Base-by-base conservation (phyloP, 2,888 invertebrate genomes). In the Caenorhabditis becei region DNA sequence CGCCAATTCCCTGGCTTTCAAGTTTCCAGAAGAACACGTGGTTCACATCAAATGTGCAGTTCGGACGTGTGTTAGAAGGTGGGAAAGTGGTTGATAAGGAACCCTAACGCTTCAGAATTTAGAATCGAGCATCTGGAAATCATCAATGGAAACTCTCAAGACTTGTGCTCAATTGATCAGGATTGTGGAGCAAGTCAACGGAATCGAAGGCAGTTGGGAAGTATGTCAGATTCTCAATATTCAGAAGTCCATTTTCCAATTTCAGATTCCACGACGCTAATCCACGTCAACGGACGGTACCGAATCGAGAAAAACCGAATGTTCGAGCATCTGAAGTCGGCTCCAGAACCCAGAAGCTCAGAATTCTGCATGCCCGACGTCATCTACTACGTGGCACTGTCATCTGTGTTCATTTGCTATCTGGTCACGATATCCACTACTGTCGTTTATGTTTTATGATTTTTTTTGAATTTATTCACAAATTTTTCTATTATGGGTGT, bases 1-100 rank as follows among this genome's bases (percentile, higher is more conserved):
- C 14, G 78, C 78, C 3, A 78, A 66, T 37, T 65, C 78, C 0
- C 8, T 66, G 47, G 78, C 71, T 14, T 78, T 78, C 66, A 78
- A 78, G 24, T 78, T 78, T 37, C 71, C 78, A 18, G 77, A 77
- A 18, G 77, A 77, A 8, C 58, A 63, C 35, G 41, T 65, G 10
- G 77, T 77, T 0, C 63, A 49, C 28, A 70, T 77, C n/a, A 24
- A 70, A 32, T 77, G 77, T 18, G 56, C 63, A 1, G 59, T 77
- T 14, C 18, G 65, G 28, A 65, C 70, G 5, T 77, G 77, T 59
- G 70, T 69, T 0, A 70, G 59, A 20, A 58, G 65, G 74, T 66
- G 7, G n/a, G 67, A 20, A 20, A 53, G 16, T 0, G 5, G 49
- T 23, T 61, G 20, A 26, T n/a, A 32, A 32, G 5, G 14, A 11